Base-by-base conservation (phyloP, 2,888 invertebrate genomes). In the Sicus ferrugineus region DNA sequence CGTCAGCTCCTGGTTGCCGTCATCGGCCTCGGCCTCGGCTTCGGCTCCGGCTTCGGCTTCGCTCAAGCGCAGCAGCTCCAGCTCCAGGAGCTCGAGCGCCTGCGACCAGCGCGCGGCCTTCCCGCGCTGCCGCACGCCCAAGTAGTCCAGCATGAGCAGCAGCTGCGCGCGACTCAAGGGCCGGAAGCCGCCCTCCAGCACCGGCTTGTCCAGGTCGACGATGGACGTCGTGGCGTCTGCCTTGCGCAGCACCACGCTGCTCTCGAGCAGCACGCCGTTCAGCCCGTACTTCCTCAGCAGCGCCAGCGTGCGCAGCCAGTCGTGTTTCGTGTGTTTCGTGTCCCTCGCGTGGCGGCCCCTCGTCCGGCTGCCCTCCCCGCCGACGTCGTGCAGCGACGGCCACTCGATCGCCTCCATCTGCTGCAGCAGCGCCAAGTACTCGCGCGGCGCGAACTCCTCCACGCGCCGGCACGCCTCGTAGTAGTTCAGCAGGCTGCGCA, bases 231-330 rank as follows among this genome's bases (percentile, higher is more conserved):
- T 67, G 1, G 23, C 61, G 63, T 74, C 63, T n/a, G 54, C 62
- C 3, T 58, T 59, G 11, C 65, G 68, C 34, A 68, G 70, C 21
- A 73, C 70, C 2, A 75, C 48, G 2, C 70, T 73, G 67, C 74
- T 71, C 26, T 75, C 74, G 23, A 77, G 52, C 21, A 77, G 72
- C 2, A 77, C 70, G 2, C 74, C 73, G 63, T 75, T 77, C 3
- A 77, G 23, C 2, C 75, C 77, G 56, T 76, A 77, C 1, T 64
- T 71, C 4, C 77, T 69, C 68, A 77, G 54, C 64, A 73, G 68
- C 0, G 69, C 75, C 71, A 75, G 59, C 59, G 71, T 72, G n/a
- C 70, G 56, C 7, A 74, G 56, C 77, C 77, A 77, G 66, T 77
- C 72, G 28, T 23, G 63, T 56, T 46, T 16, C 16, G 3, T n/a